Conservation (phyloP, 1,140 invertebrate genomes). For the Bombyx mori region DNA sequence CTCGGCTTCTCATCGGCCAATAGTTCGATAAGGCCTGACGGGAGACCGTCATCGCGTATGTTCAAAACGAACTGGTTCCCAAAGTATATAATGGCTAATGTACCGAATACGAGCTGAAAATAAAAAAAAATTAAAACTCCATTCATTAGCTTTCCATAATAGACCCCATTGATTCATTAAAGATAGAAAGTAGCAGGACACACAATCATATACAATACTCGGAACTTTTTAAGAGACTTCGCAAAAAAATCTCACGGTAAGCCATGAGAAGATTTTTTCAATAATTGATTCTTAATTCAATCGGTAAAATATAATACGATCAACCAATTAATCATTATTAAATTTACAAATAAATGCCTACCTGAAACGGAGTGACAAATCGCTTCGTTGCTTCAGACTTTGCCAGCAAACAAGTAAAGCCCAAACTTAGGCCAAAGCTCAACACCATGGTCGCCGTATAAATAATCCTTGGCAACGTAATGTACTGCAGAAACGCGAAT, state of each 20-base stretch:
- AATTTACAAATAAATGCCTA: constrained; percentile 29
- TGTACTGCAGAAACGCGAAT: constrained; percentile 78
- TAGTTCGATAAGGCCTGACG: constrained; percentile 43
- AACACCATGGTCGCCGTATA: constrained; percentile 73
- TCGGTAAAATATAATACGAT: neutral
- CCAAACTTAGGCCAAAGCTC: constrained; percentile 70
- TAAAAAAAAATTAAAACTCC: neutral
- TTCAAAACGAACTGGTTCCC: constrained; percentile 48
- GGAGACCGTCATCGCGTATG: constrained; percentile 50
- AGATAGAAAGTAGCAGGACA: too few species aligned
- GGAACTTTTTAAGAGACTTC: too few species aligned
- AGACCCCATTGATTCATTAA: too few species aligned
- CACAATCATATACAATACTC: too few species aligned
- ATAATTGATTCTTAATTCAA: too few species aligned
- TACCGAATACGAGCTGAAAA: constrained; percentile 46
- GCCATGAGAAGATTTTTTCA: too few species aligned
- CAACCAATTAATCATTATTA: neutral
- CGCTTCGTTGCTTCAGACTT: constrained; percentile 74
- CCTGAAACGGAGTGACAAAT: constrained; percentile 77
- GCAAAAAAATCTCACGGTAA: too few species aligned
- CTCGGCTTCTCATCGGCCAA: constrained; percentile 47
- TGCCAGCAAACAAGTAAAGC: constrained; percentile 77
- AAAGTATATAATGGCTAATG: constrained; percentile 47
- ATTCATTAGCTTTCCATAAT: too few species aligned
- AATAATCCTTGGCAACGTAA: constrained; percentile 76